Evolutionary conservation across 2,113 vertebrate species (phyloP).

Genomic region (Vanacampus margaritifer): DNA sequence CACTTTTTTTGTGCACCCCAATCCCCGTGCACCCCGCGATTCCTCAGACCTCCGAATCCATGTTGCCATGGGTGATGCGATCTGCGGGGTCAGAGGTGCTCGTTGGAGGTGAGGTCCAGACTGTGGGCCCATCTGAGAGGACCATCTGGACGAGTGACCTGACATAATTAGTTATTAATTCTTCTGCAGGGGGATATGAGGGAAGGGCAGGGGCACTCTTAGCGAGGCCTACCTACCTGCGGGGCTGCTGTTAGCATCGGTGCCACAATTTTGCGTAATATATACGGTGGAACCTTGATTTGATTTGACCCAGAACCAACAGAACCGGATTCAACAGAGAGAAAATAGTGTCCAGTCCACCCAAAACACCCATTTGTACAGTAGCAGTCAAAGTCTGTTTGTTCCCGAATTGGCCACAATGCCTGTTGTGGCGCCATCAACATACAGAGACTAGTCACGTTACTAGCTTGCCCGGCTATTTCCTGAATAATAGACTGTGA

Average conservation of each 20-base stretch:
- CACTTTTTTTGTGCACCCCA: conserved; percentile 42
- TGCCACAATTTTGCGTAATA: conserved; percentile 2
- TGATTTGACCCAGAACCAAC: no score
- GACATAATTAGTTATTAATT: conserved; percentile 77
- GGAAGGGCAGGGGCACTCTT: conserved; percentile 19
- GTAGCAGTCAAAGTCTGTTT: no score
- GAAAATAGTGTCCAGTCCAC: no score
- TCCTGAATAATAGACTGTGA: no score
- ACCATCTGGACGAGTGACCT: conserved; percentile 73
- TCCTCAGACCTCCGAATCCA: conserved; percentile 36
- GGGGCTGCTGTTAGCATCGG: conserved; percentile 30
- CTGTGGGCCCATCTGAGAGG: conserved; percentile 67
- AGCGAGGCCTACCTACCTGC: conserved; percentile 38
- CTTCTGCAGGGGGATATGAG: conserved; percentile 19
- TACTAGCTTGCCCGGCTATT: no score
- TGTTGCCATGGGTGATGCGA: conserved; percentile 63
- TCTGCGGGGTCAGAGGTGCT: conserved; percentile 63
- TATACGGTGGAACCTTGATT: no score
- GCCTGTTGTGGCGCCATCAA: no score
- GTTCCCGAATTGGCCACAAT: no score
- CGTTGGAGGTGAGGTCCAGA: conserved; percentile 64
- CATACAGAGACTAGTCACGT: no score
- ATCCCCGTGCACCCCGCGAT: conserved; percentile 25
- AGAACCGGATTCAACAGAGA: no score
- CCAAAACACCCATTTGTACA: no score